Base-by-base conservation (phyloP, 2,888 invertebrate genomes). In the Brachyopa scutellaris region DNA sequence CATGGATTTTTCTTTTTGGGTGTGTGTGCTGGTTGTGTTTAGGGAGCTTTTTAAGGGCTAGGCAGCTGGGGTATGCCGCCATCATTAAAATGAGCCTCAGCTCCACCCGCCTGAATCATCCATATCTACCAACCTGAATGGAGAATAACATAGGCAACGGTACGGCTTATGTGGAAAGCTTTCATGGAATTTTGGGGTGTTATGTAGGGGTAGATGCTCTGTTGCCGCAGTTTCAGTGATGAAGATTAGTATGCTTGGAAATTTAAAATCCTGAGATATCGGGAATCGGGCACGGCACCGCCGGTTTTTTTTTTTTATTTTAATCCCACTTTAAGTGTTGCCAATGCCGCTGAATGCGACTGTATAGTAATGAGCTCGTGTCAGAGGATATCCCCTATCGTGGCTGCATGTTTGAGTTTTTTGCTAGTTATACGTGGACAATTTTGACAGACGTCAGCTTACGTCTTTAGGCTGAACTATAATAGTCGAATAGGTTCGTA, bases 21-120 rank as follows among this genome's bases (percentile, higher is more conserved):
- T 45, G 40, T 15, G 29, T 40, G 40, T 61, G 29, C 2, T 15
- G 5, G 21, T 15, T 45, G 13, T 29, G 38, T n/a, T n/a, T n/a
- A 6, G 29, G 21, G 47, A 73, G 73, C 73, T 73, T 73, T 72
- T 55, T 31, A 55, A 53, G 45, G 55, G 55, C 36, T 47, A 55
- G 21, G 55, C 47, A 55, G 11, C 36, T 19, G 45, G 5, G 15
- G 45, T 26, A 55, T 26, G 36, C 11, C 29, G 29, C 38, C 26
- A 55, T 29, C 26, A 17, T n/a, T n/a, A 55, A 11, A 6, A 8
- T n/a, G 13, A 42, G 21, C 47, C 33, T 45, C 29, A 55, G 21
- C 57, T 64, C 57, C 57, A 38, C 31, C 49, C 15, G 57, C 17
- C 66, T 59, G 38, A 66, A 49, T 59, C 51, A 66, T 55, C 57